Conservation (phyloP, 2,113 vertebrate species). For the Ciconia boyciana region DNA sequence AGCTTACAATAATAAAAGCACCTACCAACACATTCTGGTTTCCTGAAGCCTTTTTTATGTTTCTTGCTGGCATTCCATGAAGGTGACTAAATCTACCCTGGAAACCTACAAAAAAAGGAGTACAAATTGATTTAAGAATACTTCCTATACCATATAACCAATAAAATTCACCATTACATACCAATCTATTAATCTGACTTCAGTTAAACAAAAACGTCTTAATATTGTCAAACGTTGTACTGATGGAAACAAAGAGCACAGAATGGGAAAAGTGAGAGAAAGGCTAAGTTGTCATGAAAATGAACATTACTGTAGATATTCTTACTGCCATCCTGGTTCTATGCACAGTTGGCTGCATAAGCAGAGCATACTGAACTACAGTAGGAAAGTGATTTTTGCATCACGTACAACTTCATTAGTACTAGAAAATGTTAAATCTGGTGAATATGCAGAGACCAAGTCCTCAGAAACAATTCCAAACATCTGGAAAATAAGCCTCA, state of each 20-base stretch:
- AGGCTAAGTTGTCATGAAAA: neutral
- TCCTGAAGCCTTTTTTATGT: constrained; percentile 72
- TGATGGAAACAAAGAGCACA: neutral
- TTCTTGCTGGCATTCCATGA: constrained; percentile 82
- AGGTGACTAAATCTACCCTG: constrained; percentile 88
- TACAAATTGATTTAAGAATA: neutral
- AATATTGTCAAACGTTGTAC: neutral
- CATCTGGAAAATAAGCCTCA: neutral
- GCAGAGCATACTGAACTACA: neutral
- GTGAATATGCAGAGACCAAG: neutral
- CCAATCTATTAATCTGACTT: neutral
- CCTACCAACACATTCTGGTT: constrained; percentile 80
- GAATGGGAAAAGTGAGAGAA: neutral
- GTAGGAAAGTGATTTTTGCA: neutral
- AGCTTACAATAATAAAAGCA: constrained; percentile 22
- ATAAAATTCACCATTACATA: neutral
- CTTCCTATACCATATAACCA: neutral
- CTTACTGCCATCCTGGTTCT: neutral
- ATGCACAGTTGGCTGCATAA: neutral
- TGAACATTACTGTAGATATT: neutral
- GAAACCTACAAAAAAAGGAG: constrained; percentile 79
- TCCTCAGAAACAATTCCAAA: neutral
- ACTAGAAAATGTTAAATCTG: neutral
- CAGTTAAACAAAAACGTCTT: neutral
- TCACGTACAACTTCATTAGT: neutral